Evolutionary conservation across 2,113 vertebrate genomes (phyloP).

Genomic region (Boulengeromyrus knoepffleri): DNA sequence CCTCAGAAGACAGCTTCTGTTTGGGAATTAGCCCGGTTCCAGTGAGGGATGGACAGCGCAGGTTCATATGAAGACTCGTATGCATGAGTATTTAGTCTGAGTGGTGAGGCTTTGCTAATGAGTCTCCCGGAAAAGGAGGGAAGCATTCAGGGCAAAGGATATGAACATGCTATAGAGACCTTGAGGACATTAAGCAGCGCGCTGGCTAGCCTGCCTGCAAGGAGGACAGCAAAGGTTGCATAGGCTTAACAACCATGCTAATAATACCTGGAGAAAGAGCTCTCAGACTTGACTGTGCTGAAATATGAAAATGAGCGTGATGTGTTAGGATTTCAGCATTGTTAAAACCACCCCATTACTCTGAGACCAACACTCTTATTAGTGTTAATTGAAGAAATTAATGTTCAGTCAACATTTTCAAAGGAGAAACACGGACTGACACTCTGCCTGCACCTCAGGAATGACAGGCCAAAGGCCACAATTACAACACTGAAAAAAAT

Average conservation of each 20-base stretch:
- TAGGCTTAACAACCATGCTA: not conserved
- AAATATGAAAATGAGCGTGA: not conserved
- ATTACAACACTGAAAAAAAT: not conserved
- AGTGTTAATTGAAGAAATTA: not conserved
- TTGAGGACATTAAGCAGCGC: not conserved
- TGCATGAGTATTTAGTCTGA: conserved; percentile 13
- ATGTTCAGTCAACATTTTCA: not conserved
- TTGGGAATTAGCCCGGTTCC: not conserved
- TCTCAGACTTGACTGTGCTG: not conserved
- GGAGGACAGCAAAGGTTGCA: not conserved
- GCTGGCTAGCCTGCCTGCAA: not conserved
- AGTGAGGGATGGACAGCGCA: not conserved
- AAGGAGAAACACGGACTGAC: not conserved
- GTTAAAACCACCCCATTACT: not conserved
- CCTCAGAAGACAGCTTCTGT: not conserved
- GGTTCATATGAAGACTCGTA: not conserved
- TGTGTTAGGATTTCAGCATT: not conserved
- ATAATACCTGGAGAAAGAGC: not conserved
- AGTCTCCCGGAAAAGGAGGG: not conserved
- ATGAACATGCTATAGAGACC: not conserved
- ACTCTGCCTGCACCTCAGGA: not conserved
- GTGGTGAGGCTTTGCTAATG: not conserved
- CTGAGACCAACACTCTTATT: not conserved
- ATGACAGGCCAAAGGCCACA: not conserved
- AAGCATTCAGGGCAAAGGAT: not conserved